Base-by-base conservation (phyloP, 1,140 invertebrate species). In the Brachionus plicatilis region DNA sequence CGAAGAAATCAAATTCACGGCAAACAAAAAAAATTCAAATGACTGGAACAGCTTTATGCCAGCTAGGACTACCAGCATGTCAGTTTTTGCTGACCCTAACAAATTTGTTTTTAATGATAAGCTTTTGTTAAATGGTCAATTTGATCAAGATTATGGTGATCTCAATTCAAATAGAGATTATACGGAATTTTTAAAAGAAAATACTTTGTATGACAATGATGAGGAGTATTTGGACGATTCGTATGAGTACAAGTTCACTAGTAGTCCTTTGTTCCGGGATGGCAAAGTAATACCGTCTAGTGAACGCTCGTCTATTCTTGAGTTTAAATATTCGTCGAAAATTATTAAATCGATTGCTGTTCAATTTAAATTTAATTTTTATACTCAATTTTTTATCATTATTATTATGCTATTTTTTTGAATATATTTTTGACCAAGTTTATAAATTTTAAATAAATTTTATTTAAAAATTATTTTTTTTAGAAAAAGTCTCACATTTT, bases 301-400 rank as follows among this genome's bases (percentile, higher is more conserved):
- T 45, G 68, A 72, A 72, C 68, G 68, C 37, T 72, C 68, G n/a
- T 43, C 68, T 72, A 41, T 72, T 72, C 8, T 72, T 41, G 17
- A 41, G 12, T 41, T 43, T 43, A 43, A 72, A n/a, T 72, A 72
- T 41, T 72, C 68, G 20, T 41, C 68, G 12, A 72, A 72, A 43
- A 20, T 41, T 11, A 20, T 72, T 9, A 72, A 72, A 43, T 72
- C 68, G 12, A 11, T 41, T 3, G 29, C 68, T 45, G 17, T 11
- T 17, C 33, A 20, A 47, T 43, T 43, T 37, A 11, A 72, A 43
- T 72, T 43, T 20, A 72, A 72, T 20, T 72, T 45, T 43, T 70
- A 37, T 70, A 70, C 37, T 70, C 53, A 60, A 24, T 8, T 60
- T 7, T 60, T 24, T 60, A 8, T 60, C 2, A 3, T 24, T 60